Evolutionary conservation across 2,797 vertebrate species (phyloP), one percentile per base, ranked within the genome.

Genomic region (Garrulus glandarius): DNA sequence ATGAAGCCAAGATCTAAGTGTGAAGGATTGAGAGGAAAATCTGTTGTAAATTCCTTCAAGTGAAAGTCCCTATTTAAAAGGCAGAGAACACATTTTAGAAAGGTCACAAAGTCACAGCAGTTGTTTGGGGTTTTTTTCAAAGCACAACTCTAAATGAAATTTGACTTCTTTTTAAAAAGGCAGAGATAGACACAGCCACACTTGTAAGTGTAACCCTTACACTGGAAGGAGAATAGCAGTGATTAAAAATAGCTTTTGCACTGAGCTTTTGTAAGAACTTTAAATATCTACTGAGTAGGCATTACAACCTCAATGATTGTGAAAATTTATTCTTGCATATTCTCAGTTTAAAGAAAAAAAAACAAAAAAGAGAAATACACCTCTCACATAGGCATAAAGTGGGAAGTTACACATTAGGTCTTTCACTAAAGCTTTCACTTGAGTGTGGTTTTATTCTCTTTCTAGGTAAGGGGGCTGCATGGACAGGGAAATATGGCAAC

Each of bases 21-120:
- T 76, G 79, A 88, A 88, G 47, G 70, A 84, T 11, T 88, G 63
- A 82, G 60, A 95, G 46, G 13, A 84, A 93, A 94, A 94, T 53
- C 52, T 82, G 76, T 30, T 82, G 80, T 70, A 92, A 96, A 94
- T 94, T 96, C 89, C 56, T 95, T 52, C 63, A 94, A 84, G 52
- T 72, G 52, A 90, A 95, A 88, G 77, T 90, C 30, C 26, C 80
- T 56, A 13, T 92, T 88, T 93, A 92, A 88, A 86, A 90, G 30
- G 34, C 47, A 84, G 30, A 65, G 57, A 84, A 70, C 15, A 69
- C 9, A 32, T 53, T 92, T 88, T 41, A 74, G 44, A 90, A 92
- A 92, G 89, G 82, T 96, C 89, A 67, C 9, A 11, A 91, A 93
- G 72, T 89, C 95, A 92, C 22, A 76, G 29, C 12, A 84, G 52